Base-by-base conservation (phyloP, 1,140 invertebrate genomes). In the Xylocopa sonorina region DNA sequence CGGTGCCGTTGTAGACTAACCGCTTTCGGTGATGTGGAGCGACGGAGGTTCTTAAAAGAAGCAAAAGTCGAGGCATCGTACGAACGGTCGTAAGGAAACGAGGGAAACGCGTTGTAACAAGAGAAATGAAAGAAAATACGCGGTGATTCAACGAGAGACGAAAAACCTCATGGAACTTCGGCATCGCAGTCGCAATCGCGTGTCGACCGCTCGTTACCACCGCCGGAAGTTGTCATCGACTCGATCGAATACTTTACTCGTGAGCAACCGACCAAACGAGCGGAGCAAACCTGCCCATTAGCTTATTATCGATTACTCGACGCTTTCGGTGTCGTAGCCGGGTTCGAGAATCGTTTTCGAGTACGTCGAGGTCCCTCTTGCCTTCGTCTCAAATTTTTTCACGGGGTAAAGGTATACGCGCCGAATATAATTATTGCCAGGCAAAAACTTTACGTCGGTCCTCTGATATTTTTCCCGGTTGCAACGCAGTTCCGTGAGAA, bases 281-380 rank as follows among this genome's bases (percentile, higher is more conserved):
- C 41, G 16, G 38, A 24, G 53, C 64, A 27, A 83, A 83, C 81
- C 80, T 83, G 60, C 77, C 85, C 78, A 82, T 88, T 89, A 89
- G 80, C 82, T 83, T 80, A 85, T 88, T 89, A 88, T 88, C 86
- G 87, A 89, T 89, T 81, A 84, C 51, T 48, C 57, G 81, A 78
- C 80, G 51, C 62, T 68, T 68, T 67, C 63, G 57, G 63, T 57
- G 63, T 38, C 6, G 50, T 43, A 27, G 62, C 29, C 46, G 2
- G n/a, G 34, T 41, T 4, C 5, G 43, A 18, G 21, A n/a, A 18
- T 34, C 41, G 0, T 10, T 50, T 21, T 6, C n/a, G 2, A 48
- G 55, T 21, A 46, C n/a, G 7, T 21, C n/a, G 7, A 43, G 12
- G 7, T 60, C 12, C 38, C 29, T 7, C 3, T 29, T 12, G n/a